Conservation (phyloP, 1,140 invertebrate species). For the Nephila pilipes region DNA sequence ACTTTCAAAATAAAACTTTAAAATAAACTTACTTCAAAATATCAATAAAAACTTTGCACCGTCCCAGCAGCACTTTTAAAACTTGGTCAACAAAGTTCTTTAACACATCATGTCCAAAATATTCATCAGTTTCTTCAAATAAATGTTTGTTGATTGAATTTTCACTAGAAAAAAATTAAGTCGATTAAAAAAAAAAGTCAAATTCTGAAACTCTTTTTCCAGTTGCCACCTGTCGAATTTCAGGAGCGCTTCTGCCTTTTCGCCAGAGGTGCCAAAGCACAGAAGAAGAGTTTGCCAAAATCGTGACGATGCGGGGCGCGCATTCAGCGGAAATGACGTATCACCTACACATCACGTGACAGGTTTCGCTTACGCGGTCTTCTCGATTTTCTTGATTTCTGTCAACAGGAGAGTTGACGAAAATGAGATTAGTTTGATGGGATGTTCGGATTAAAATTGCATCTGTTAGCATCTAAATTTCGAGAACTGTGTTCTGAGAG, state of each 20-base stretch:
- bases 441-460: no score
- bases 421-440: no score
- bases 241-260: slow-evolving; percentile 55
- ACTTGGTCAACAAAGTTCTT: background rate
- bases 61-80: background rate
- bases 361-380: slow-evolving; percentile 35
- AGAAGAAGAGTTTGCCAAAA: slow-evolving; percentile 52
- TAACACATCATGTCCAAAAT: background rate
- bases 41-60: background rate
- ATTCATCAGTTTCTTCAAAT: background rate
- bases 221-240: slow-evolving; percentile 69
- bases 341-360: slow-evolving; percentile 28
- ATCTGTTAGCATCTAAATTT: no score
- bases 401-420: background rate
- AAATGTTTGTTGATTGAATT: background rate
- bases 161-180: background rate
- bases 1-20: background rate
- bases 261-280: slow-evolving; percentile 36
- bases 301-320: slow-evolving; percentile 30
- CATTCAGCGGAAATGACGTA: slow-evolving; percentile 56
- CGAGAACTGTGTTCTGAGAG: no score
- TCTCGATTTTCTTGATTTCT: slow-evolving; percentile 25
- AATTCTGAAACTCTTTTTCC: background rate
- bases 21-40: slow-evolving; percentile 17
- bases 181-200: background rate